These are phyloP conservation scores for Chloroceryle amazona DNA, from an alignment of 2,797 vertebrate species.

Conservation along the genomic window DNA sequence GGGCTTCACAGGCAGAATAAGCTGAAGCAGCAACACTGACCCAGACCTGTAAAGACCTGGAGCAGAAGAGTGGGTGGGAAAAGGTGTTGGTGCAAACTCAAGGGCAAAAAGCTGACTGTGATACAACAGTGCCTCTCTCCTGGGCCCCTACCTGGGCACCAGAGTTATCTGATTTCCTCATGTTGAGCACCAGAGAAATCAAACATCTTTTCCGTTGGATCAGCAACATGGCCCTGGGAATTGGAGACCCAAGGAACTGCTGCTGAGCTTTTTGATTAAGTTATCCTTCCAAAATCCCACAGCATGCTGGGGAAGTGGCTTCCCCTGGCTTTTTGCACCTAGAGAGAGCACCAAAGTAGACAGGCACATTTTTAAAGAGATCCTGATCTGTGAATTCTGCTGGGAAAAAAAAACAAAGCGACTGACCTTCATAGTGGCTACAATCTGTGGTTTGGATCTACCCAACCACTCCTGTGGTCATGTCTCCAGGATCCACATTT, in stretches of 20 bases:
- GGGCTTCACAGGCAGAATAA: not conserved
- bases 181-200: not conserved
- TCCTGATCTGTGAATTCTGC: not conserved
- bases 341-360: not conserved
- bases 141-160: too few relatives aligned
- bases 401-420: not conserved
- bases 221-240: not conserved
- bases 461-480: not conserved
- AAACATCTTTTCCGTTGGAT: not conserved
- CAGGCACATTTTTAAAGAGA: not conserved
- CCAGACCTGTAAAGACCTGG: not conserved
- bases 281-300: not conserved
- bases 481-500: not conserved
- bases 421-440: not conserved
- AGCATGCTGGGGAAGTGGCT: accelerated
- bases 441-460: not conserved
- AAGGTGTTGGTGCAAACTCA: not conserved
- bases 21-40: accelerated
- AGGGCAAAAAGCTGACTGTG: not conserved
- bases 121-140: not conserved
- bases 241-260: not conserved
- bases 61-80: not conserved
- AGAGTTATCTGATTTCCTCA: not conserved
- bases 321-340: not conserved
- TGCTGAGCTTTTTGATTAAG: not conserved